Conservation (phyloP, 1,140 invertebrate species). For the Cylas formicarius region DNA sequence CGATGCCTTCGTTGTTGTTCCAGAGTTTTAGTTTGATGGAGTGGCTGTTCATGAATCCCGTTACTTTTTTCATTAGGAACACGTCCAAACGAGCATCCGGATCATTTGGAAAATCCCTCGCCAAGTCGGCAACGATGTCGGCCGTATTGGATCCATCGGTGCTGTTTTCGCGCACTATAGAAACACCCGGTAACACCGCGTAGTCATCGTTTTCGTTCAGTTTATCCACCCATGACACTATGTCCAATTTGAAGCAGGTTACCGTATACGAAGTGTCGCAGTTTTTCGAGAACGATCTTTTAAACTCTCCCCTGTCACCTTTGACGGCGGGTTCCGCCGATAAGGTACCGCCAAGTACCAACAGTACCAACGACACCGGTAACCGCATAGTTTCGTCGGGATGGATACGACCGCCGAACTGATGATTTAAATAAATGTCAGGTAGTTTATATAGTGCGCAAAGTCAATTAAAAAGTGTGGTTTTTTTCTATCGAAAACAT, state of each 20-base stretch:
- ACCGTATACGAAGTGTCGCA: conserved; percentile 63
- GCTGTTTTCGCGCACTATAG: conserved; percentile 58
- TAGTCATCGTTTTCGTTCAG: conserved; percentile 56
- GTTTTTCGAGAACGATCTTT: conserved; percentile 47
- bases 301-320: conserved; percentile 26
- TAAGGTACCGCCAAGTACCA: neutral
- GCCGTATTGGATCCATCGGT: conserved; percentile 49
- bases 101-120: conserved; percentile 64
- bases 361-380: neutral
- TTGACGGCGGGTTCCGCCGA: conserved; percentile 4
- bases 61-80: conserved; percentile 61
- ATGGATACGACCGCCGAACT: too few relatives aligned
- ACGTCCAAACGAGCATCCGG: conserved; percentile 66
- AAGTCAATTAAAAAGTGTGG: conserved; percentile 19
- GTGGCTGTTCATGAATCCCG: conserved; percentile 62
- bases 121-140: conserved; percentile 62
- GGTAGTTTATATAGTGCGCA: conserved; percentile 10
- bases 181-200: conserved; percentile 61
- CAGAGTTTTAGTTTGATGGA: conserved; percentile 64
- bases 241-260: conserved; percentile 72
- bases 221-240: conserved; percentile 66
- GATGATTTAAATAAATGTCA: conserved; percentile 11
- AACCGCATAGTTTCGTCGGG: neutral
- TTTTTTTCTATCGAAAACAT: conserved; percentile 19
- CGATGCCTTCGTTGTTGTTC: conserved; percentile 46